phyloP scores from a whole-genome alignment of 1,140 invertebrate species.

The Scaptomyza montana region DNA sequence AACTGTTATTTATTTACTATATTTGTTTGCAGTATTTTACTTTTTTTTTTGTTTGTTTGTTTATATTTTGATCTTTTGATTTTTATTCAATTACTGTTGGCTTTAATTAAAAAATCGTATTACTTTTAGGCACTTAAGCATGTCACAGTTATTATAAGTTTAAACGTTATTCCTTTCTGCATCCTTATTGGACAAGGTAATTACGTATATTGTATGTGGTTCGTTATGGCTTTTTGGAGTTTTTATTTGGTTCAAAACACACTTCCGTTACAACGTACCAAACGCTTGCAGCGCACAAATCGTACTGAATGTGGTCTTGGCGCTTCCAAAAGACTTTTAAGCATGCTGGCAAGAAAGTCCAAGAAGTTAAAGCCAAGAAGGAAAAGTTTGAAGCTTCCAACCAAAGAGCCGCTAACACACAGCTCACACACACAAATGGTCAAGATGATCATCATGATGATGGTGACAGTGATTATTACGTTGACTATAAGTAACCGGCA shows the following conservation, averaged over 20 bases:
- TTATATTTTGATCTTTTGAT: not conserved
- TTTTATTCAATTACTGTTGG: slow-evolving; percentile 22
- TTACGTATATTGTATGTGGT: slow-evolving; percentile 20
- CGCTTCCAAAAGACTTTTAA: slow-evolving; percentile 82
- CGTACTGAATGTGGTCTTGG: slow-evolving; percentile 70
- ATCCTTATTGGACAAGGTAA: not conserved
- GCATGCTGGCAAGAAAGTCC: slow-evolving; percentile 79
- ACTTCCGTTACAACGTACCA: slow-evolving; percentile 75
- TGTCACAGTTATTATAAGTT: not conserved
- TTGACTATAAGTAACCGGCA: slow-evolving; percentile 37
- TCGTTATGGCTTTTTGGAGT: slow-evolving; percentile 1
- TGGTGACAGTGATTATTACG: no score
- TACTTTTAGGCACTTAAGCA: slow-evolving; percentile 23
- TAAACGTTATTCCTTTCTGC: slow-evolving; percentile 5
- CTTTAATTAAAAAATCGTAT: slow-evolving; percentile 49
- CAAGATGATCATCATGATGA: slow-evolving; percentile 52
- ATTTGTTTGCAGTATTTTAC: slow-evolving; percentile 33
- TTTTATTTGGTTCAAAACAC: slow-evolving; percentile 19
- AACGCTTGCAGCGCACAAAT: slow-evolving; percentile 74
- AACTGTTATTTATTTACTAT: slow-evolving; percentile 36
- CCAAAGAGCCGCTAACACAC: slow-evolving; percentile 23
- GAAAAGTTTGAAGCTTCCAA: slow-evolving; percentile 67
- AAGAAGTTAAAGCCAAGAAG: slow-evolving; percentile 70
- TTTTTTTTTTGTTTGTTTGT: not conserved
- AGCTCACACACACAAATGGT: slow-evolving; percentile 49